Evolutionary conservation across 1,140 invertebrate genomes (phyloP).

Genomic region (Drosophila truncata): DNA sequence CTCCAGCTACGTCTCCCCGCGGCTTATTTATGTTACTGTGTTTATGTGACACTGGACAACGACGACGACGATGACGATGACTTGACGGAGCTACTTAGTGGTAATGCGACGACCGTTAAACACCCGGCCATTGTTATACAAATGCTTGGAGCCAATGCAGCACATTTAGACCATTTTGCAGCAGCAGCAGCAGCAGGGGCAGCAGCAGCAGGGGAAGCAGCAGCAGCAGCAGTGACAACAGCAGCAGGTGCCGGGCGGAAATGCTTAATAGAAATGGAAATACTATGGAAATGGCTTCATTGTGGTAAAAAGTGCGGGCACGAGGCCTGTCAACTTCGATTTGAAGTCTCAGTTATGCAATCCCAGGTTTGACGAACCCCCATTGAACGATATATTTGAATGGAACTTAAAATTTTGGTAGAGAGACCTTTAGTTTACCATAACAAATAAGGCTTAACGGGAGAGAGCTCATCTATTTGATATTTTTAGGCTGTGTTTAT

Average conservation of each 20-base stretch:
- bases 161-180: conserved; percentile 16
- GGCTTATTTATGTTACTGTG: conserved; percentile 76
- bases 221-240: conserved; percentile 18
- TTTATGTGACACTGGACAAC: conserved; percentile 34
- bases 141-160: conserved; percentile 17
- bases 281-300: conserved; percentile 64
- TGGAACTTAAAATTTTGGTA: background rate
- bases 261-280: conserved; percentile 35
- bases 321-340: conserved; percentile 13
- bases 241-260: conserved; percentile 58
- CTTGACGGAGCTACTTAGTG: conserved; percentile 63
- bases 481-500: background rate
- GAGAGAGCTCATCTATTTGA: no score
- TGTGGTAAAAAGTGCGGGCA: conserved; percentile 10
- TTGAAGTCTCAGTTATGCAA: conserved; percentile 26
- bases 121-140: conserved; percentile 40
- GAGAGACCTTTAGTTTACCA: background rate
- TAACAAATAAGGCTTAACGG: no score
- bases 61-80: conserved; percentile 23
- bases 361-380: background rate
- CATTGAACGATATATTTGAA: background rate
- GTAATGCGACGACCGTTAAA: conserved; percentile 61
- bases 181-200: conserved; percentile 48
- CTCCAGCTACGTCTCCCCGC: conserved; percentile 6
- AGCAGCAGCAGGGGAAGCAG: conserved; percentile 41